A percentile compares a stretch with the other conserved stretches of the same genome.
Conservation (phyloP, 2,888 invertebrate species). For the Ochropleura leucogaster region DNA sequence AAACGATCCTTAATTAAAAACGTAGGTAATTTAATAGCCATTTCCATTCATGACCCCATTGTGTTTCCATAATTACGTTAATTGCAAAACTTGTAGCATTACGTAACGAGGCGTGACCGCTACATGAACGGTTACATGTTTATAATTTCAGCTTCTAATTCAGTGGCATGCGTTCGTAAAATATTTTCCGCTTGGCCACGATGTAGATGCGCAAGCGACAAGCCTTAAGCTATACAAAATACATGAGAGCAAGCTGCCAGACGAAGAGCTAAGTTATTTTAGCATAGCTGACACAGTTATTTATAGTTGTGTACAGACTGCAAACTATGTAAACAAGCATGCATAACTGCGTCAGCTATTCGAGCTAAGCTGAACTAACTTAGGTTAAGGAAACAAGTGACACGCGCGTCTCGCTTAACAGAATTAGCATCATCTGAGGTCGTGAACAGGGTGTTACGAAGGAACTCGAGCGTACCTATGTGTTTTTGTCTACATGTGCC, state of each 20-base stretch:
- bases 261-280: no score
- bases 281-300: no score
- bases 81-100: constrained; percentile 33
- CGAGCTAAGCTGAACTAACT: no score
- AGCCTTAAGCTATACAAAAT: not conserved
- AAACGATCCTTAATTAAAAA: constrained; percentile 23
- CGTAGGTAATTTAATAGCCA: constrained; percentile 30
- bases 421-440: not conserved
- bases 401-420: not conserved
- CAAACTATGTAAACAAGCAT: no score
- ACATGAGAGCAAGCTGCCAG: not conserved
- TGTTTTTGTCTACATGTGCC: not conserved
- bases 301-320: no score
- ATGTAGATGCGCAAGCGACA: not conserved
- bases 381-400: not conserved
- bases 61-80: constrained; percentile 28
- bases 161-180: constrained; percentile 19
- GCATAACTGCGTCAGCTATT: no score
- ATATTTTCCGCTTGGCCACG: constrained; percentile 19
- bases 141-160: constrained; percentile 42
- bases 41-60: constrained; percentile 42
- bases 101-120: constrained; percentile 42
- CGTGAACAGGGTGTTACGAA: not conserved
- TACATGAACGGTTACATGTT: constrained; percentile 27
- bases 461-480: not conserved